phyloP scores from a whole-genome alignment of 2,888 invertebrate genomes.

The Amphipyra tragopoginis region DNA sequence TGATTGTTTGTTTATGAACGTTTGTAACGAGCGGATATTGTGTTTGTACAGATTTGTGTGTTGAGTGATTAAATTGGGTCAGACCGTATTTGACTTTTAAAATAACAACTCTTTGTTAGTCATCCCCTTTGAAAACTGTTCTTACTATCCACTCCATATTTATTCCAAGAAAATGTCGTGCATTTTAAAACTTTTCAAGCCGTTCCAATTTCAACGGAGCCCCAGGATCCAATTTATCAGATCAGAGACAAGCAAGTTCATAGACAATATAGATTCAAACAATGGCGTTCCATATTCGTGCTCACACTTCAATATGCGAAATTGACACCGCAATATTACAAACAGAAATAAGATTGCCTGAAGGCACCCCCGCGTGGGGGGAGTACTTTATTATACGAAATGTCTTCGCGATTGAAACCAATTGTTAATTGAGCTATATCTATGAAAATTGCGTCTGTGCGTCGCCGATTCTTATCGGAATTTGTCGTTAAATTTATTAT shows the following conservation, averaged over 20 bases:
- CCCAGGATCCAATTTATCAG: conserved; percentile 68
- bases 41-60: conserved; percentile 45
- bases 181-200: conserved; percentile 39
- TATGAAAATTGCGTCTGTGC: conserved; percentile 88
- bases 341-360: conserved; percentile 89
- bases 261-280: conserved; percentile 80
- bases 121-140: conserved; percentile 23
- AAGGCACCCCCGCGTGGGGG: conserved; percentile 77
- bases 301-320: conserved; percentile 88
- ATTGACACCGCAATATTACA: conserved; percentile 90
- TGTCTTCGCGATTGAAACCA: conserved; percentile 89
- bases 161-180: conserved; percentile 23
- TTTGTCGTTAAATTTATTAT: conserved; percentile 87
- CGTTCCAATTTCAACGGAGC: conserved; percentile 53
- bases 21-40: conserved; percentile 55
- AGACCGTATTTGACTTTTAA: conserved; percentile 37
- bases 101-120: conserved; percentile 17
- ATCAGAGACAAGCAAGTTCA: conserved; percentile 76
- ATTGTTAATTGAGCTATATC: conserved; percentile 90
- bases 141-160: conserved; percentile 19
- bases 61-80: conserved; percentile 48
- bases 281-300: conserved; percentile 80
- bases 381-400: conserved; percentile 86
- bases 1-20: conserved; percentile 62
- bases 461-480: conserved; percentile 87